These are phyloP conservation scores for Styela plicata DNA, from an alignment of 23 tunicate genomes.

Conservation along the genomic window DNA sequence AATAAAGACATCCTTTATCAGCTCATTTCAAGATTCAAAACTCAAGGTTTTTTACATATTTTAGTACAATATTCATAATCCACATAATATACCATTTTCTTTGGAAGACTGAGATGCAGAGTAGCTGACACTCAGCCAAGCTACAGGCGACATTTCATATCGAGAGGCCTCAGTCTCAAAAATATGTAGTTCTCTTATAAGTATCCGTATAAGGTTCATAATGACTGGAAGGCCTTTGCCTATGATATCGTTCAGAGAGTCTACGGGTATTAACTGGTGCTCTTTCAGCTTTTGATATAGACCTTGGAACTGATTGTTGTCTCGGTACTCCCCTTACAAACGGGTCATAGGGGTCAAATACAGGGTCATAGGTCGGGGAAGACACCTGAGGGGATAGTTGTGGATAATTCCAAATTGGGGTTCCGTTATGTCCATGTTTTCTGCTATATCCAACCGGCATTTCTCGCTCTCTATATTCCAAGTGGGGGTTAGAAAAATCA, in stretches of 20 bases:
- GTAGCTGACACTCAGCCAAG: no score
- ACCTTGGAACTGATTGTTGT: conserved; percentile 30
- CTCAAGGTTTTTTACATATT: no score
- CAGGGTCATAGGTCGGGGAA: neutral
- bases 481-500: neutral
- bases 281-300: conserved; percentile 13
- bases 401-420: neutral
- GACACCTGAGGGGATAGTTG: neutral
- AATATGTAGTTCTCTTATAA: conserved; percentile 14
- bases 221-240: conserved; percentile 18
- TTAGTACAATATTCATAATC: no score
- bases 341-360: neutral
- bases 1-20: no score
- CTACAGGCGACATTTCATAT: neutral
- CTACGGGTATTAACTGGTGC: conserved; percentile 8
- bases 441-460: neutral
- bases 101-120: no score
- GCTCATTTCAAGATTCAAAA: no score
- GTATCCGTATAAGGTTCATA: conserved; percentile 16
- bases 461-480: neutral
- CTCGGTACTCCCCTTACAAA: conserved; percentile 18
- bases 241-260: conserved; percentile 10
- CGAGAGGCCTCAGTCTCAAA: no score
- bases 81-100: no score
- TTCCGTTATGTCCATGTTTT: neutral